These are phyloP conservation scores for Drosophila tripunctata DNA, from an alignment of 2,888 invertebrate species.

Conservation along the genomic window DNA sequence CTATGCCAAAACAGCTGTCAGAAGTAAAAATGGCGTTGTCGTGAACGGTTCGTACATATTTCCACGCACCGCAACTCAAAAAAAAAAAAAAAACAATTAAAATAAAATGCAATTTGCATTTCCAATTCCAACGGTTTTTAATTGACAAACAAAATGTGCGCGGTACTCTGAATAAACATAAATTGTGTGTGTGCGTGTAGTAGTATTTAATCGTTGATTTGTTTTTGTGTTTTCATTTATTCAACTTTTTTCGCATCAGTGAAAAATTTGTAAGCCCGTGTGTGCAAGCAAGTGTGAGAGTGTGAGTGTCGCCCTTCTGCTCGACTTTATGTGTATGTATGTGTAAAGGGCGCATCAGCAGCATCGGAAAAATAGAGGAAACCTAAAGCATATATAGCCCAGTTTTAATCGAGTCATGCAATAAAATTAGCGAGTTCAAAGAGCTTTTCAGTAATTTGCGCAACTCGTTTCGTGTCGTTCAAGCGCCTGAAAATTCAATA, in stretches of 20 bases:
- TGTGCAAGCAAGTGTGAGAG: too few species aligned
- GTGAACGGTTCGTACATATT: conserved; percentile 42
- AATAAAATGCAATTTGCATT: conserved; percentile 54
- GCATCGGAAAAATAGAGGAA: conserved; percentile 16
- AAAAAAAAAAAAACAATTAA: conserved; percentile 23
- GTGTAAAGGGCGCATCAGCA: conserved; percentile 71
- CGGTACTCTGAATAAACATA: conserved; percentile 24
- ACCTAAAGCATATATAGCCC: conserved; percentile 13
- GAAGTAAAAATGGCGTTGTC: conserved; percentile 77
- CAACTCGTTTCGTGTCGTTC: conserved; percentile 43
- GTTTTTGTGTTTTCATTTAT: conserved; percentile 17
- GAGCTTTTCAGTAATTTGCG: conserved; percentile 42
- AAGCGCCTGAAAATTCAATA: conserved; percentile 71
- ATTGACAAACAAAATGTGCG: conserved; percentile 48
- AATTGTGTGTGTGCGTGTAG: conserved; percentile 30
- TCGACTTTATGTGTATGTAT: conserved; percentile 39
- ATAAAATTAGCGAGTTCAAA: conserved; percentile 58
- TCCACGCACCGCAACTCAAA: conserved; percentile 42
- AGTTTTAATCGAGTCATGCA: conserved; percentile 27
- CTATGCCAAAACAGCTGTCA: conserved; percentile 51
- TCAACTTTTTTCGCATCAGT: conserved; percentile 50
- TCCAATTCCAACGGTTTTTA: conserved; percentile 21
- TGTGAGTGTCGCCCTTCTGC: conserved; percentile 36
- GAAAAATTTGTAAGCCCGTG: conserved; percentile 46
- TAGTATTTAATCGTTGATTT: conserved; percentile 31